Percentiles rank a stretch among this genome's conserved stretches.
These are phyloP conservation scores for Salvelinus alpinus DNA, from an alignment of 2,113 vertebrate genomes.

Conservation along the genomic window DNA sequence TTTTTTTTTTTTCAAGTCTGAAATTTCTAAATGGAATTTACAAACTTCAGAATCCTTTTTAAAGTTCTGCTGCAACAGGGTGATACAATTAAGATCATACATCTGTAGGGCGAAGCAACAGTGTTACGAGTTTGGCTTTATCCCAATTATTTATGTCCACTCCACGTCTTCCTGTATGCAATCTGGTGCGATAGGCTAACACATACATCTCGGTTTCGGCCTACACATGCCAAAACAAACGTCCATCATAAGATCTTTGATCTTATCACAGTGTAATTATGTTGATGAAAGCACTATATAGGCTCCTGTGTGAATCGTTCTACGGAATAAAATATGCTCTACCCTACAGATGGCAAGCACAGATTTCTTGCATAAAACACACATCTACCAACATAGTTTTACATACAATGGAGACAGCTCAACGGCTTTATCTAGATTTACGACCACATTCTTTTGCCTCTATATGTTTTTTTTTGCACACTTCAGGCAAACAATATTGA, in stretches of 20 bases:
- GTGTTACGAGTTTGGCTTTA: too few species aligned
- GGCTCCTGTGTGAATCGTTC: conserved; percentile 48
- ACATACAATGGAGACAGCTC: conserved; percentile 50
- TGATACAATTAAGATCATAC: too few species aligned
- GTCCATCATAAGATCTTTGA: conserved; percentile 51
- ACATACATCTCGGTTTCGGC: not conserved
- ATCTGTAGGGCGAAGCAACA: too few species aligned
- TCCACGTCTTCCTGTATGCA: too few species aligned
- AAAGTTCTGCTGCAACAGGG: too few species aligned
- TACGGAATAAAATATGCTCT: conserved; percentile 32
- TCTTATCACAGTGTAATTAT: conserved; percentile 40
- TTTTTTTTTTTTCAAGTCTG: too few species aligned
- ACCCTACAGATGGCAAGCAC: conserved; percentile 43
- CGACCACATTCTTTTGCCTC: conserved; percentile 47
- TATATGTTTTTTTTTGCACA: conserved; percentile 22
- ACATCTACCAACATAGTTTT: conserved; percentile 35
- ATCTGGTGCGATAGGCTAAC: too few species aligned
- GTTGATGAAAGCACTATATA: conserved; percentile 49
- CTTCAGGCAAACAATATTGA: conserved; percentile 49
- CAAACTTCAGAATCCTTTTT: too few species aligned
- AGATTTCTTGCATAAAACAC: conserved; percentile 37
- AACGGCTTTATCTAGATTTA: conserved; percentile 51
- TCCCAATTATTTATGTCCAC: too few species aligned
- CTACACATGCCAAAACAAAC: not conserved
- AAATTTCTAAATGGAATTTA: too few species aligned